phyloP scores from a whole-genome alignment of 2,888 invertebrate genomes.

The Chrysolina americana region DNA sequence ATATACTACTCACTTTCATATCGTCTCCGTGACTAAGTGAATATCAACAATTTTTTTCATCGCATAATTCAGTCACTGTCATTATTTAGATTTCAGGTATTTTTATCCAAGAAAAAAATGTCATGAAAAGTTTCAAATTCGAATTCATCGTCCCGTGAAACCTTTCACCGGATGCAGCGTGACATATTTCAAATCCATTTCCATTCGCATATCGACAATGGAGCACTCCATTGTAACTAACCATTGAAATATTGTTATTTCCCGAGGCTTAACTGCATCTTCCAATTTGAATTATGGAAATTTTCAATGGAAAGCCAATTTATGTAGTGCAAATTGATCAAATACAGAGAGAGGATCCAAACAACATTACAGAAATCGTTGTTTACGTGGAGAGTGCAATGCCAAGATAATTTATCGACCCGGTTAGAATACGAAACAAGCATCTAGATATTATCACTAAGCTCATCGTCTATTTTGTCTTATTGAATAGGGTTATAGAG shows the following conservation, averaged over 20 bases:
- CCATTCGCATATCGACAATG: constrained; percentile 12
- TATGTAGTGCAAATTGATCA: constrained; percentile 47
- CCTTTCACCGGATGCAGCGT: neutral
- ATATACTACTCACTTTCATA: no score
- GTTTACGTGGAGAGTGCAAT: constrained; percentile 43
- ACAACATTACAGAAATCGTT: constrained; percentile 41
- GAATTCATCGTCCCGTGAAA: neutral
- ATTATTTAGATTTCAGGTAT: neutral
- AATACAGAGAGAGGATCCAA: constrained; percentile 41
- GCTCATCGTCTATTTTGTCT: neutral
- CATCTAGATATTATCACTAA: constrained; percentile 13
- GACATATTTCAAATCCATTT: constrained; percentile 6
- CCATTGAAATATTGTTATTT: constrained; percentile 14
- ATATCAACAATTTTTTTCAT: no score
- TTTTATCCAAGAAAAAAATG: no score
- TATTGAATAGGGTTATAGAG: neutral
- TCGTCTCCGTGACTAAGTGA: no score
- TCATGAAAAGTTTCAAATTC: constrained; percentile 8
- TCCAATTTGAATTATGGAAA: constrained; percentile 42
- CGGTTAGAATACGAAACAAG: constrained; percentile 1
- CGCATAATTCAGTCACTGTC: no score
- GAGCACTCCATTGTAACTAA: neutral
- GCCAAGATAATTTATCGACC: constrained; percentile 5
- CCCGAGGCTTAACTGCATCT: constrained; percentile 36
- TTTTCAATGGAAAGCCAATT: constrained; percentile 44